A percentile compares a stretch with the other conserved stretches of the same genome.
These are phyloP conservation scores for Mungos mungo DNA, from an alignment of 2,113 vertebrate genomes.

Conservation along the genomic window DNA sequence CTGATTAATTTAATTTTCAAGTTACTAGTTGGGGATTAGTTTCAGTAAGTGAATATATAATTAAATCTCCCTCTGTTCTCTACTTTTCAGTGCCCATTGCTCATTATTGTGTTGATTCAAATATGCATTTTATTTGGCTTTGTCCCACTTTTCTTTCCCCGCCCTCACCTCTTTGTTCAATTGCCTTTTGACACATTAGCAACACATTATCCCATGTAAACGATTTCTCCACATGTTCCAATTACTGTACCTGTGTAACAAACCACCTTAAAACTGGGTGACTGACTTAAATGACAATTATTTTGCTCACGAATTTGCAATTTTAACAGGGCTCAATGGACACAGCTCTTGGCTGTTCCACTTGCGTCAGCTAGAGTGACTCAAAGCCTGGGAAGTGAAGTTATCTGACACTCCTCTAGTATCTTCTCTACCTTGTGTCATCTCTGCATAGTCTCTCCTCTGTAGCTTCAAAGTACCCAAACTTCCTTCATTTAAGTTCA, in stretches of 20 bases:
- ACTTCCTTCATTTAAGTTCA: neutral
- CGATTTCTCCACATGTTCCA: neutral
- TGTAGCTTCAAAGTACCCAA: neutral
- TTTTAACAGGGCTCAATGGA: neutral
- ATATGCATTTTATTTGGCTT: slow-evolving; percentile 14
- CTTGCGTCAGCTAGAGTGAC: neutral
- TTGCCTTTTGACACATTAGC: neutral
- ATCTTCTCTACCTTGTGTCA: neutral
- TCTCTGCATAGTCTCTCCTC: neutral
- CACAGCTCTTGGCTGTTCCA: neutral
- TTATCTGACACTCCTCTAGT: neutral
- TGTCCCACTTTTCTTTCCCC: neutral
- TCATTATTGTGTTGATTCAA: neutral
- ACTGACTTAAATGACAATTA: neutral
- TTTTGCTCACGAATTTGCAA: neutral
- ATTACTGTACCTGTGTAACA: neutral
- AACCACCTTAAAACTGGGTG: neutral
- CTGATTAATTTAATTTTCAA: neutral
- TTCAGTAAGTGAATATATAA: neutral
- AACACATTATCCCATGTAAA: neutral
- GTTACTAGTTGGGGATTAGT: neutral
- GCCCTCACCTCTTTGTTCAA: neutral
- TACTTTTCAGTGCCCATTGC: neutral
- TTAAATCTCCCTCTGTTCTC: neutral
- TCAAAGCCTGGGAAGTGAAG: neutral